Conservation (phyloP, 2,797 vertebrate species). For the Scolopax rusticola region DNA sequence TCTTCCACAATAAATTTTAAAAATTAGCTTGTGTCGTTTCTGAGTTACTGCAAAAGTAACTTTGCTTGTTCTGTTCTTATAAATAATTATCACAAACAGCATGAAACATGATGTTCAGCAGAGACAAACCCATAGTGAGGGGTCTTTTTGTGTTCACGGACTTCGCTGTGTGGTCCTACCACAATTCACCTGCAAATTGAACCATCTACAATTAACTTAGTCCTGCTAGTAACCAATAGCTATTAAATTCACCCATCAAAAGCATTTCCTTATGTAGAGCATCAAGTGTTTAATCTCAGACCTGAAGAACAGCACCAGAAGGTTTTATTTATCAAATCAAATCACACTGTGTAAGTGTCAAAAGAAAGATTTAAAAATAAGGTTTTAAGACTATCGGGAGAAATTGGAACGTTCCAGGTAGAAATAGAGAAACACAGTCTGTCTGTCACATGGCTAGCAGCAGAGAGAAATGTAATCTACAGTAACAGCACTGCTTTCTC, state of each 20-base stretch:
- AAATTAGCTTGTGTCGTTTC: conserved; percentile 36
- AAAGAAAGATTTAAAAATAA: conserved; percentile 70
- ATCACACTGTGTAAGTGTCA: conserved; percentile 58
- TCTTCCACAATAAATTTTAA: conserved; percentile 43
- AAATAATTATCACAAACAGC: conserved; percentile 57
- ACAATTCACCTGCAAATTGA: conserved; percentile 27
- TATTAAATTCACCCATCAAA: conserved; percentile 19
- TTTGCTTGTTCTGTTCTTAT: conserved; percentile 36
- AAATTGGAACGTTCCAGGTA: conserved; percentile 68
- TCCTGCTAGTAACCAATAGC: not conserved
- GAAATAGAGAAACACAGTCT: conserved; percentile 65
- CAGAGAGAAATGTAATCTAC: conserved; percentile 67
- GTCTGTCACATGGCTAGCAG: conserved; percentile 70
- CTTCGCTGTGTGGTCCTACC: not conserved
- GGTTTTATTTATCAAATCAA: conserved; percentile 73
- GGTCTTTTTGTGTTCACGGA: not conserved
- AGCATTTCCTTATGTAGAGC: conserved; percentile 39
- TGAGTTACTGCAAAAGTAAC: conserved; percentile 58
- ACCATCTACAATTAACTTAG: conserved; percentile 31
- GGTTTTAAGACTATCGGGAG: conserved; percentile 52
- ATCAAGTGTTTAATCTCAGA: conserved; percentile 58
- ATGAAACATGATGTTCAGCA: not conserved
- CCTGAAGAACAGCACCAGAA: conserved; percentile 41
- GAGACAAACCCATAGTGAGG: not conserved
- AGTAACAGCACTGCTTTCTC: conserved; percentile 41